Evolutionary conservation across 2,113 vertebrate genomes (phyloP).

Genomic region (Seriola quinqueradiata): DNA sequence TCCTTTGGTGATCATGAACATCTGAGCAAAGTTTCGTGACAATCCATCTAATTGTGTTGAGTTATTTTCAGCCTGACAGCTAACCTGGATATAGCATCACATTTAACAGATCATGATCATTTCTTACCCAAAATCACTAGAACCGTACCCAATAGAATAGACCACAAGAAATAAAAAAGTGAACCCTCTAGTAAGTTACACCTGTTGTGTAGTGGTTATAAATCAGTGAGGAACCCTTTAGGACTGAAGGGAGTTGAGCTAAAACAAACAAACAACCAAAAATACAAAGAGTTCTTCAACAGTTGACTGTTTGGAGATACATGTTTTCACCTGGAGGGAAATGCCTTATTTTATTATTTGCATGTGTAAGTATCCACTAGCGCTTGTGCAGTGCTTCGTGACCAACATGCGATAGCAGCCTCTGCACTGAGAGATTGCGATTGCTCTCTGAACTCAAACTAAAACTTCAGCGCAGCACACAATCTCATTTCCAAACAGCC

Average conservation of each 20-base stretch:
- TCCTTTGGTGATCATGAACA: no score
- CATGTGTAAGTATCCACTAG: background rate
- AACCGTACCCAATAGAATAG: no score
- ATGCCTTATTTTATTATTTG: background rate
- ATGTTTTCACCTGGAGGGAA: no score
- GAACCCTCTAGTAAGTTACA: background rate
- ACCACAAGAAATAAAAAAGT: no score
- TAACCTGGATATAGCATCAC: no score
- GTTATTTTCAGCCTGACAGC: no score
- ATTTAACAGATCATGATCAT: background rate
- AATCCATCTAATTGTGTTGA: no score
- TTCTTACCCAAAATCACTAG: no score
- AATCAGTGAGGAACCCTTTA: background rate
- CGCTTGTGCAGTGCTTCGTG: slow-evolving; percentile 27
- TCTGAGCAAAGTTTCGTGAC: no score
- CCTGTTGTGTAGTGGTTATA: background rate
- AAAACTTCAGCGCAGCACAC: slow-evolving; percentile 20
- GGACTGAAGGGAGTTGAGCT: background rate
- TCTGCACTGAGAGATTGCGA: background rate
- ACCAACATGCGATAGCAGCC: background rate
- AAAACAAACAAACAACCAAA: background rate
- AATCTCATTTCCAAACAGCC: slow-evolving; percentile 60
- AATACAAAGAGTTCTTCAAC: no score
- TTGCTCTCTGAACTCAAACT: slow-evolving; percentile 11
- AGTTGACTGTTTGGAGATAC: no score